Percentiles rank a stretch among this genome's conserved stretches.
phyloP scores from a whole-genome alignment of 2,888 invertebrate species.

The Orchestes rusci region DNA sequence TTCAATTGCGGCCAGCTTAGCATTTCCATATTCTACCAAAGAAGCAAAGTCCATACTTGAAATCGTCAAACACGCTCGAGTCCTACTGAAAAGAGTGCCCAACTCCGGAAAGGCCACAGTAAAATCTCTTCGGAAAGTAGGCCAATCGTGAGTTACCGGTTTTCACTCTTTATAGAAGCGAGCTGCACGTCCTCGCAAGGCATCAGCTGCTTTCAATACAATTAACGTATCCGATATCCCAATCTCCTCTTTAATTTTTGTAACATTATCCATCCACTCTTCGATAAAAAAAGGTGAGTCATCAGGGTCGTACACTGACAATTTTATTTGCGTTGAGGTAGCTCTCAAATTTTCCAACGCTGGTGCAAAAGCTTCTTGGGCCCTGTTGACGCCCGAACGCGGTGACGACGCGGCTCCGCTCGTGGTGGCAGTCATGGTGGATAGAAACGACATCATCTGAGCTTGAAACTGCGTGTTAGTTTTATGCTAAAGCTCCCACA shows the following conservation, averaged over 20 bases:
- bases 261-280: too few relatives aligned
- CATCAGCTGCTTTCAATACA: too few relatives aligned
- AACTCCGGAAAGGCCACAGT: slow-evolving; percentile 11
- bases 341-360: too few relatives aligned
- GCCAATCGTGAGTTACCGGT: slow-evolving; percentile 10
- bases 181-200: too few relatives aligned
- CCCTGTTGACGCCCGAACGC: slow-evolving; percentile 9
- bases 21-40: slow-evolving; percentile 4
- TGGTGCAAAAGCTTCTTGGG: too few relatives aligned
- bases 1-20: not conserved
- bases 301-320: too few relatives aligned
- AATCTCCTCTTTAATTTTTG: too few relatives aligned
- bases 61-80: not conserved
- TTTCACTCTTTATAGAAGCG: slow-evolving; percentile 18
- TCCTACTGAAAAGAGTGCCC: slow-evolving; percentile 1
- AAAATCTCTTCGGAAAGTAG: slow-evolving; percentile 14
- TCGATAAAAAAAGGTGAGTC: too few relatives aligned
- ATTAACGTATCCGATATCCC: too few relatives aligned
- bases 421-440: slow-evolving; percentile 12
- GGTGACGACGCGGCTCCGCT: not conserved
- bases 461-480: slow-evolving; percentile 11
- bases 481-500: slow-evolving; percentile 8
- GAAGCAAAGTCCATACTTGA: not conserved
- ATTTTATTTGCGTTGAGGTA: too few relatives aligned
- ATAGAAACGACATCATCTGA: slow-evolving; percentile 12